Evolutionary conservation across 2,113 vertebrate genomes (phyloP).

Genomic region (Corythornis cristatus): DNA sequence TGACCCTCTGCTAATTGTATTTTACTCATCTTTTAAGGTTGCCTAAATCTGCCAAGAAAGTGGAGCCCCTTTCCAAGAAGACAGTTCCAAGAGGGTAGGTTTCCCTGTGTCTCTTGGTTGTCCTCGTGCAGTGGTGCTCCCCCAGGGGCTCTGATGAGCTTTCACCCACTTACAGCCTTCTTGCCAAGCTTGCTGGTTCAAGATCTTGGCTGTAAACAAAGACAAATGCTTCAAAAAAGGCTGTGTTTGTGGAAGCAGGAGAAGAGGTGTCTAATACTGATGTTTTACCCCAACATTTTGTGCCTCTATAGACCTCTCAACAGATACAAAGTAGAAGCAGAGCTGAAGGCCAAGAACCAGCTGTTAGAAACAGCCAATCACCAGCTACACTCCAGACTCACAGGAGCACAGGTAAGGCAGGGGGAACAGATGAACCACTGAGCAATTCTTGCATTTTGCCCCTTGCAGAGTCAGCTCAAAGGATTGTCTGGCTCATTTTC

Average conservation of each 20-base stretch:
- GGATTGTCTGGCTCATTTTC: background rate
- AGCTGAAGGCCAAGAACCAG: slow-evolving; percentile 74
- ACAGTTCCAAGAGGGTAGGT: slow-evolving; percentile 37
- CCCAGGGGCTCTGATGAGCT: background rate
- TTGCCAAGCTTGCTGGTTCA: background rate
- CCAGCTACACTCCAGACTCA: slow-evolving; percentile 66
- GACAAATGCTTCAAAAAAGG: background rate
- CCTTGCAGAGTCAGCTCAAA: background rate
- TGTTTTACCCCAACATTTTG: background rate
- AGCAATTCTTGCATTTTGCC: background rate
- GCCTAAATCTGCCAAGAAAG: slow-evolving; percentile 60
- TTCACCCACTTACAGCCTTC: background rate
- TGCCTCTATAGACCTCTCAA: slow-evolving; percentile 37
- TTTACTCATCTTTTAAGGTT: background rate
- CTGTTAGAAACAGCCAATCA: slow-evolving; percentile 70
- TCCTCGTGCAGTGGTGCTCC: background rate
- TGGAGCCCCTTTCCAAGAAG: slow-evolving; percentile 6
- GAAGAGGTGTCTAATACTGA: background rate
- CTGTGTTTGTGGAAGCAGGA: background rate
- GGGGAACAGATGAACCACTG: background rate
- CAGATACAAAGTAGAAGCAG: slow-evolving; percentile 70
- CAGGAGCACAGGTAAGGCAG: slow-evolving; percentile 65
- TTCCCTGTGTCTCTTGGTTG: background rate
- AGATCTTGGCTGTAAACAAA: background rate
- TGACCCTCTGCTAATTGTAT: background rate